These are phyloP conservation scores for Drosophila tropicalis DNA, from an alignment of 1,140 invertebrate genomes.

Conservation along the genomic window DNA sequence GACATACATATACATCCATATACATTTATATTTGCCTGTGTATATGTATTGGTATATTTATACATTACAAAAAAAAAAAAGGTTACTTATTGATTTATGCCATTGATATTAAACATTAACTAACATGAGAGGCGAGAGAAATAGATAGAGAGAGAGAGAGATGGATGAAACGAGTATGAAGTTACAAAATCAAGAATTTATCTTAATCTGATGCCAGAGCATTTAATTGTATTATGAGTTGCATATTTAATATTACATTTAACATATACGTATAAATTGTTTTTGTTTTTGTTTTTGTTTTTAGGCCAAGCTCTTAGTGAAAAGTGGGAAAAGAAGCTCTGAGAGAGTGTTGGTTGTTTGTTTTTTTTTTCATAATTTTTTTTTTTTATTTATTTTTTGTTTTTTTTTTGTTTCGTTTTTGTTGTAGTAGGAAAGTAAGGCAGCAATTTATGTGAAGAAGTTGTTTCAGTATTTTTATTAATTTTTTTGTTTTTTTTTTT, in stretches of 20 bases:
- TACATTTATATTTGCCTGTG: conserved; percentile 26
- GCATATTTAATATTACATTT: conserved; percentile 62
- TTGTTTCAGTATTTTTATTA: conserved; percentile 6
- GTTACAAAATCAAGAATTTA: conserved; percentile 24
- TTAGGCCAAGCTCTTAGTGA: conserved; percentile 70
- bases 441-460: conserved; percentile 72
- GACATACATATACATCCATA: conserved; percentile 11
- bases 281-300: conserved; percentile 30
- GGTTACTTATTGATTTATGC: conserved; percentile 44
- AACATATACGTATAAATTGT: conserved; percentile 48
- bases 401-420: conserved; percentile 26
- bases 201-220: conserved; percentile 40
- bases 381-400: conserved; percentile 19
- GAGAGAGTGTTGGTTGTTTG: conserved; percentile 30
- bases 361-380: conserved; percentile 18
- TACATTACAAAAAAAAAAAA: conserved; percentile 15
- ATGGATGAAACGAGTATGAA: conserved; percentile 44
- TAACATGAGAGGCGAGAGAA: conserved; percentile 20
- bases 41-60: conserved; percentile 43
- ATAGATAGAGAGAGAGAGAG: not conserved
- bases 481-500: conserved; percentile 38
- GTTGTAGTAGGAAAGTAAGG: conserved; percentile 70
- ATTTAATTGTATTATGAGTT: conserved; percentile 51
- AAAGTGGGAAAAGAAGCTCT: conserved; percentile 61
- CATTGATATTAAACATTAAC: conserved; percentile 46